Conservation (phyloP, 2,888 invertebrate genomes). For the Eupithecia dodoneata region DNA sequence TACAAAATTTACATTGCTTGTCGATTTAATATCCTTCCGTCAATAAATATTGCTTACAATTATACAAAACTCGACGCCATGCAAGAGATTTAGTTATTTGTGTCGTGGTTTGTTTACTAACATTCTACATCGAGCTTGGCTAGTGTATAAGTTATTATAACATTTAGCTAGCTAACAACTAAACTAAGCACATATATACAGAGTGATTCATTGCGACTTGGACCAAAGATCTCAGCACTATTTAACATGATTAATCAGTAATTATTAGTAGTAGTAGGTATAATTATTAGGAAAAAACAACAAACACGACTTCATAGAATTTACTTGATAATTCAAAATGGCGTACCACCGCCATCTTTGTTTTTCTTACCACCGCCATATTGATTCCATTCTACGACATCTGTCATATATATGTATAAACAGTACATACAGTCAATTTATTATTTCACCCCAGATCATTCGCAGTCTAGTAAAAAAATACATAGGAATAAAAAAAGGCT, state of each 20-base stretch:
- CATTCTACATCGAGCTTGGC: too few species aligned
- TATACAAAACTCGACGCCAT: too few species aligned
- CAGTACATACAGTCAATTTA: background rate
- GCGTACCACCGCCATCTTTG: background rate
- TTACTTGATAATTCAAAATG: background rate
- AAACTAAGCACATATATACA: background rate
- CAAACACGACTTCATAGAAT: background rate
- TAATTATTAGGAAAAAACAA: background rate
- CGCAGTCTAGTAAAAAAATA: background rate
- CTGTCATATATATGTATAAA: background rate
- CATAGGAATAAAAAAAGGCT: slow-evolving; percentile 13
- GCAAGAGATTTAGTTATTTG: too few species aligned
- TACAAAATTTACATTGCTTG: too few species aligned
- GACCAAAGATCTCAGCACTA: slow-evolving; percentile 1
- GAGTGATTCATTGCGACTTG: slow-evolving; percentile 1
- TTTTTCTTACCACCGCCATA: background rate
- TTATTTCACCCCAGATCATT: background rate
- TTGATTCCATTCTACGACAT: background rate
- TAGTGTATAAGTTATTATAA: background rate
- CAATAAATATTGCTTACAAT: too few species aligned
- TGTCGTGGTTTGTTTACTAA: too few species aligned
- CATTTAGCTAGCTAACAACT: background rate
- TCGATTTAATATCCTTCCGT: too few species aligned
- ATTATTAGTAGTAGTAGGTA: background rate
- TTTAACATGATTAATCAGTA: background rate